phyloP scores from a whole-genome alignment of 2,797 vertebrate species.

The Melanotaenia trifasciata region DNA sequence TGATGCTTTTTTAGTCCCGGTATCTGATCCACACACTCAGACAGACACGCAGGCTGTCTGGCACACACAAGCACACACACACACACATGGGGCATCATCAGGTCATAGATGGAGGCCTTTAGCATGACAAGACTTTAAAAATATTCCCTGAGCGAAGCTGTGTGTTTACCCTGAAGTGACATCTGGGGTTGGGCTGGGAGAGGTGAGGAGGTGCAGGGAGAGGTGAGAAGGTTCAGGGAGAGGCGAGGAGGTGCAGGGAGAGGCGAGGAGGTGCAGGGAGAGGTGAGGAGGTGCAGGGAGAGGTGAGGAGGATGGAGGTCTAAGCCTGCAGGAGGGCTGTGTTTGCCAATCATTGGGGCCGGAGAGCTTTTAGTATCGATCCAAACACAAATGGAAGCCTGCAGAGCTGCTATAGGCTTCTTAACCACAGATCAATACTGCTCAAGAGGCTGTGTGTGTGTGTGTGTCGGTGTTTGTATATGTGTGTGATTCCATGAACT shows the following conservation, averaged over 20 bases:
- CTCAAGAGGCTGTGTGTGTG: constrained; percentile 30
- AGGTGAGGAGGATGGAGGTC: constrained; percentile 52
- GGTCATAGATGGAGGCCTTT: constrained; percentile 68
- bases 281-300: constrained; percentile 23
- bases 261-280: neutral
- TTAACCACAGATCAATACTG: constrained; percentile 77
- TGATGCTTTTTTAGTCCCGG: constrained; percentile 66
- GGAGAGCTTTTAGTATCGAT: constrained; percentile 71
- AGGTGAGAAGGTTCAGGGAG: constrained; percentile 62
- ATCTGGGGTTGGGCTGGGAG: constrained; percentile 13
- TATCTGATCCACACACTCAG: constrained; percentile 23
- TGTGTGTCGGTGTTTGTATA: no score
- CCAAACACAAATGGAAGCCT: constrained; percentile 66
- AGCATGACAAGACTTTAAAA: constrained; percentile 79
- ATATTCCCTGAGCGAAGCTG: constrained; percentile 61
- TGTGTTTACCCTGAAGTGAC: constrained; percentile 71
- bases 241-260: constrained; percentile 50
- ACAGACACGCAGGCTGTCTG: constrained; percentile 32
- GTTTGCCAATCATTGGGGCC: constrained; percentile 49
- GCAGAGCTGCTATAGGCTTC: constrained; percentile 58
- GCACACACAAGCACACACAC: constrained; percentile 21
- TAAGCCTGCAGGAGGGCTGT: constrained; percentile 44
- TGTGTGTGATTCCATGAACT: constrained; percentile 17
- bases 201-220: constrained; percentile 23
- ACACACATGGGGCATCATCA: constrained; percentile 50